Percentiles rank a stretch among this genome's conserved stretches.
These are phyloP conservation scores for Neodiprion fabricii DNA, from an alignment of 1,140 invertebrate genomes.

Conservation along the genomic window DNA sequence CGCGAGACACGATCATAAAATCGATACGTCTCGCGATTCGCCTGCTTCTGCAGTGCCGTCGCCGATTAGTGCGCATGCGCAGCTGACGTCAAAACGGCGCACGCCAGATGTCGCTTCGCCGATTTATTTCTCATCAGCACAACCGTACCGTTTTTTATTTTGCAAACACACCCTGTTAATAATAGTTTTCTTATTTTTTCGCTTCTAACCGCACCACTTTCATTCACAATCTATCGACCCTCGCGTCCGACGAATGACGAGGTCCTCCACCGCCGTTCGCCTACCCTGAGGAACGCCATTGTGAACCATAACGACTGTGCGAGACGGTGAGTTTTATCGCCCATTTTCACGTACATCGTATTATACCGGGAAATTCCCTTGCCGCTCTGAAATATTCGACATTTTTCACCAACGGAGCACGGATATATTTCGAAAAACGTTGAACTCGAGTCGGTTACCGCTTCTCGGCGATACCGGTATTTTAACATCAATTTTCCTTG, in stretches of 20 bases:
- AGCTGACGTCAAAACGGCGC: constrained; percentile 61
- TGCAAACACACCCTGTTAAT: constrained; percentile 16
- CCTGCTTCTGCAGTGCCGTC: constrained; percentile 70
- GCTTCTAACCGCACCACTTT: no score
- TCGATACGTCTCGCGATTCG: constrained; percentile 70
- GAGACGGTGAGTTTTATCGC: constrained; percentile 68
- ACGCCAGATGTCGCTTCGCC: background rate
- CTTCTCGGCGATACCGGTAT: constrained; percentile 61
- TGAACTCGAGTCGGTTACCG: constrained; percentile 40
- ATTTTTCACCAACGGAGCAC: constrained; percentile 38
- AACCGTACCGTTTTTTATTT: constrained; percentile 24
- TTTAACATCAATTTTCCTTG: constrained; percentile 69
- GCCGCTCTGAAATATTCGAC: constrained; percentile 50
- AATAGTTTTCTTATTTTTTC: constrained; percentile 31
- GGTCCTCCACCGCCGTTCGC: constrained; percentile 48
- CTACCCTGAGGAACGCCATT: constrained; percentile 74
- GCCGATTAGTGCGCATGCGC: constrained; percentile 61
- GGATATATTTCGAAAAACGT: constrained; percentile 53
- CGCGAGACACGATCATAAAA: constrained; percentile 76
- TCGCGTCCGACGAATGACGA: constrained; percentile 35
- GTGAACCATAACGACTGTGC: constrained; percentile 78
- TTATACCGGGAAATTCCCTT: constrained; percentile 65
- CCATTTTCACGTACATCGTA: constrained; percentile 70
- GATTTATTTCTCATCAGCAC: background rate
- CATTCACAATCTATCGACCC: background rate